Evolutionary conservation across 2,888 invertebrate species (phyloP).

Genomic region (Pollenia angustigena): DNA sequence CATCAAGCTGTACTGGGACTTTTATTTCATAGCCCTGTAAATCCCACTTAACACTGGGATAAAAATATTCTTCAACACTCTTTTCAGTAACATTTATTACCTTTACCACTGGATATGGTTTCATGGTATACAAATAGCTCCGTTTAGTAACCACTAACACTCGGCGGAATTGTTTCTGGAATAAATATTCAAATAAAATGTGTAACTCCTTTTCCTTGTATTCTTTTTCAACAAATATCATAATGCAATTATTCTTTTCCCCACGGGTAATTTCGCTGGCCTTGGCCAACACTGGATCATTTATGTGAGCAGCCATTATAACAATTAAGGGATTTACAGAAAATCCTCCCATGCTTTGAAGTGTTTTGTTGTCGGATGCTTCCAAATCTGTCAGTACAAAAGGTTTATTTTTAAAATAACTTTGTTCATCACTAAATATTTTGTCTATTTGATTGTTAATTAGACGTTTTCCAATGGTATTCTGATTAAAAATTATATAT

Average conservation of each 20-base stretch:
- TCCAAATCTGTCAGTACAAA: constrained; percentile 4
- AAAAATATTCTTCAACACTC: constrained; percentile 34
- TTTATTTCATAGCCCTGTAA: constrained; percentile 28
- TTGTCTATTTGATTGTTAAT: not conserved
- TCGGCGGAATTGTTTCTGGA: constrained; percentile 29
- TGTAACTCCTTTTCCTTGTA: not conserved
- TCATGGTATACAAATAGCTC: constrained; percentile 18
- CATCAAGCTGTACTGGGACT: constrained; percentile 39
- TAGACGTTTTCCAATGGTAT: not conserved
- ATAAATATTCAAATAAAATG: constrained; percentile 36
- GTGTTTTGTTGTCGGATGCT: not conserved
- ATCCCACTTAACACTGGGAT: not conserved
- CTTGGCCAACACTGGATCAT: constrained; percentile 27
- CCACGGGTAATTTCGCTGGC: constrained; percentile 1
- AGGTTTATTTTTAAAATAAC: constrained; percentile 13
- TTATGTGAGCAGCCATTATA: constrained; percentile 19
- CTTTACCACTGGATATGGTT: constrained; percentile 40
- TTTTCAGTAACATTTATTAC: constrained; percentile 38
- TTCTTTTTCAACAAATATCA: not conserved
- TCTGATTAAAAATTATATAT: constrained; percentile 23
- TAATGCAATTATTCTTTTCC: constrained; percentile 16
- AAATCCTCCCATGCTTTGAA: constrained; percentile 23
- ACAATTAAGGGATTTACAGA: constrained; percentile 21
- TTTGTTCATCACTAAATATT: not conserved
- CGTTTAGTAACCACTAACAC: constrained; percentile 14